These are phyloP conservation scores for Helicoverpa zea DNA, from an alignment of 1,140 invertebrate species.

Conservation along the genomic window DNA sequence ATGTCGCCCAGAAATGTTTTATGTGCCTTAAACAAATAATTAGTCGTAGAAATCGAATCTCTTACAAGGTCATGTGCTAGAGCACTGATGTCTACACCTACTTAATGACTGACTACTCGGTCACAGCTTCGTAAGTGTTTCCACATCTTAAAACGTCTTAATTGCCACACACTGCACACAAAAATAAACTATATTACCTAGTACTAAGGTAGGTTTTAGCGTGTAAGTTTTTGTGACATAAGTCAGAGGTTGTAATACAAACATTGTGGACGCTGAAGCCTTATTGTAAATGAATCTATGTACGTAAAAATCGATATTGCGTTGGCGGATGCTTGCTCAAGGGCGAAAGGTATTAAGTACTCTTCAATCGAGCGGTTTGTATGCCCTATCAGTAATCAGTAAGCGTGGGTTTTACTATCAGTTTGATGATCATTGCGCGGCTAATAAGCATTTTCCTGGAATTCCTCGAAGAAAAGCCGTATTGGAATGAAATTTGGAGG, in stretches of 20 bases:
- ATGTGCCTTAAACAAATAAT: constrained; percentile 8
- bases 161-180: constrained; percentile 25
- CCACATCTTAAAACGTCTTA: constrained; percentile 52
- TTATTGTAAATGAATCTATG: constrained; percentile 74
- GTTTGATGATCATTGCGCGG: neutral
- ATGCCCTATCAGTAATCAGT: constrained; percentile 25
- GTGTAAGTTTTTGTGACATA: constrained; percentile 35
- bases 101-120: constrained; percentile 70
- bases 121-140: constrained; percentile 52
- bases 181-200: constrained; percentile 51
- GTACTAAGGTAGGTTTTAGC: constrained; percentile 50
- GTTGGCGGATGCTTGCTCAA: constrained; percentile 78
- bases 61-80: constrained; percentile 46
- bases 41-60: constrained; percentile 43
- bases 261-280: constrained; percentile 70
- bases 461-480: neutral
- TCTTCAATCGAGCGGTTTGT: constrained; percentile 41
- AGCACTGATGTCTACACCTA: constrained; percentile 71
- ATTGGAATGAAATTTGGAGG: neutral
- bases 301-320: constrained; percentile 81
- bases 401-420: constrained; percentile 13
- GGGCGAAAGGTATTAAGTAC: constrained; percentile 59
- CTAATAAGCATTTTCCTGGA: neutral
- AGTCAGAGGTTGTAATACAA: constrained; percentile 36
- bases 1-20: neutral